Conservation (phyloP, 1,140 invertebrate species). For the Papilio polyxenes region DNA sequence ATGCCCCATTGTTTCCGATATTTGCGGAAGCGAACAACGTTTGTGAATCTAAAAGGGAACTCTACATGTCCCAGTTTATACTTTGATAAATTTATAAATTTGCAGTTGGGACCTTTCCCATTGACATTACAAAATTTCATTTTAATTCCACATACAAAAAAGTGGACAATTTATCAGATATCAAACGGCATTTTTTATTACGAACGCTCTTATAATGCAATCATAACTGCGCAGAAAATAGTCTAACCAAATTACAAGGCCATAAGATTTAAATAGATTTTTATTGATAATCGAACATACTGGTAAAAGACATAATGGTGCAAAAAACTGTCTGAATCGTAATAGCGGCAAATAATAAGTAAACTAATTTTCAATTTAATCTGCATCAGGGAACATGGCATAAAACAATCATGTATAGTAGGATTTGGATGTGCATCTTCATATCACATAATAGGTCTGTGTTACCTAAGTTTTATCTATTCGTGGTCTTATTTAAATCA, state of each 20-base stretch:
- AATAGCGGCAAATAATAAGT: background rate
- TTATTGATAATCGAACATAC: background rate
- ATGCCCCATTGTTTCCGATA: constrained; percentile 22
- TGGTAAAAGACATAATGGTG: background rate
- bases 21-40: constrained; percentile 24
- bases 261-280: background rate
- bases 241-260: background rate
- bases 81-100: constrained; percentile 17
- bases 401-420: too few relatives aligned
- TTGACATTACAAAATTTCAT: background rate
- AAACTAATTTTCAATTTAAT: background rate
- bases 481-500: too few relatives aligned
- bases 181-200: background rate
- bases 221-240: background rate
- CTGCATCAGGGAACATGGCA: background rate
- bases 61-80: constrained; percentile 15
- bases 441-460: too few relatives aligned
- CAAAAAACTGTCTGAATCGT: background rate
- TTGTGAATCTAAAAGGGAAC: constrained; percentile 22
- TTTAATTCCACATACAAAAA: background rate
- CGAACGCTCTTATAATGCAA: background rate
- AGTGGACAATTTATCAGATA: background rate
- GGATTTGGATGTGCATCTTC: too few relatives aligned
- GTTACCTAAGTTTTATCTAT: too few relatives aligned
- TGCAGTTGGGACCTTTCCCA: background rate